phyloP scores from a whole-genome alignment of 2,888 invertebrate genomes.

The Notocelia uddmanniana region DNA sequence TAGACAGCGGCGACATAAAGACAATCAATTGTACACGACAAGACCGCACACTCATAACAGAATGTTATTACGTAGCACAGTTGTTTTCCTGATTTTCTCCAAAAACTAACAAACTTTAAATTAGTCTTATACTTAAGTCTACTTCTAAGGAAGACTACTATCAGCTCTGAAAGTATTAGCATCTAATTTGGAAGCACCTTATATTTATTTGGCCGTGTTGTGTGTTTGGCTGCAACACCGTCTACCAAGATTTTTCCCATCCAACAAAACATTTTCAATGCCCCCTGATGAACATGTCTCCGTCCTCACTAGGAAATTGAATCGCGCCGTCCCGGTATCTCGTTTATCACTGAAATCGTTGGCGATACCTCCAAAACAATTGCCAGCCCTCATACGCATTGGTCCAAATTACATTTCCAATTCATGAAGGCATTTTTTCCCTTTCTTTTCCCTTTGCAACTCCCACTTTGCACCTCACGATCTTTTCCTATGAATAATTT shows the following conservation, averaged over 20 bases:
- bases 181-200: no score
- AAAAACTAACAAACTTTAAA: no score
- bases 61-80: no score
- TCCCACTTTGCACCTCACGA: constrained; percentile 48
- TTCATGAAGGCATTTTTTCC: constrained; percentile 51
- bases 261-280: not conserved
- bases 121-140: no score
- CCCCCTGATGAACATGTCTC: constrained; percentile 37
- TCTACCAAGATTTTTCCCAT: not conserved
- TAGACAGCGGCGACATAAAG: no score
- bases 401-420: constrained; percentile 53
- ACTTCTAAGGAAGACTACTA: no score
- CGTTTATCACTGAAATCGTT: constrained; percentile 49
- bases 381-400: constrained; percentile 48
- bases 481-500: constrained; percentile 53
- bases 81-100: no score
- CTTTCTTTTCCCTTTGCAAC: constrained; percentile 46
- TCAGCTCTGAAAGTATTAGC: no score
- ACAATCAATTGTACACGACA: no score
- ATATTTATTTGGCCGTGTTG: no score
- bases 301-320: constrained; percentile 23
- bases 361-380: constrained; percentile 49
- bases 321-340: constrained; percentile 11
- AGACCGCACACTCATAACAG: no score
- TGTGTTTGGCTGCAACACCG: no score